Conservation (phyloP, 2,113 vertebrate species). For the Struthidea cinerea region DNA sequence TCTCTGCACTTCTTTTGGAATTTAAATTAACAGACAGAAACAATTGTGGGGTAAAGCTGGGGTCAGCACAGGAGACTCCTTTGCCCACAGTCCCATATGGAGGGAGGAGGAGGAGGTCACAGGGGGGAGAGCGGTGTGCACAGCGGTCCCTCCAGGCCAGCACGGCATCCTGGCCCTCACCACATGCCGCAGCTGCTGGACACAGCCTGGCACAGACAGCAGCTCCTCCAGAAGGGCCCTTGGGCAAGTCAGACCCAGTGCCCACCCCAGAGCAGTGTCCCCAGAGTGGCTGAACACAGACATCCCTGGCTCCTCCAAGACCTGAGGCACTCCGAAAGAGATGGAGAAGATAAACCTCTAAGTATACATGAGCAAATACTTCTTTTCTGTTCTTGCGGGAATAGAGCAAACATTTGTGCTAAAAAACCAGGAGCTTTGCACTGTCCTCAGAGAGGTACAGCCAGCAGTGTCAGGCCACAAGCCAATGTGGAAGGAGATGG, state of each 20-base stretch:
- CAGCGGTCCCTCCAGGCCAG: not conserved
- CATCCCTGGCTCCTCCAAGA: not conserved
- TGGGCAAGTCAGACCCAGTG: not conserved
- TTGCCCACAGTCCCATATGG: not conserved
- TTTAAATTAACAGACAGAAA: conserved; percentile 18
- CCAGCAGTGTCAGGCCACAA: not conserved
- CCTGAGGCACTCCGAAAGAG: not conserved
- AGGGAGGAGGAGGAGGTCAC: not conserved
- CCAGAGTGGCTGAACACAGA: not conserved
- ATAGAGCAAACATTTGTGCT: not conserved
- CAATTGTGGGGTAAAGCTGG: not conserved
- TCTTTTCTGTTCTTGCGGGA: not conserved
- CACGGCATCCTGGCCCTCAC: not conserved
- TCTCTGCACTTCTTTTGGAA: not conserved
- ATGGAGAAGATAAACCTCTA: not conserved
- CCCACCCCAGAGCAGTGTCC: not conserved
- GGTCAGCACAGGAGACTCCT: not conserved
- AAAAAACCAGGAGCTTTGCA: not conserved
- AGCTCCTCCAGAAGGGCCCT: not conserved
- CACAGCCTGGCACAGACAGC: not conserved
- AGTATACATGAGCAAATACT: not conserved
- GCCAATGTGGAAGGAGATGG: not conserved
- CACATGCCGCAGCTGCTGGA: not conserved
- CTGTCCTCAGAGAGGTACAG: not conserved
- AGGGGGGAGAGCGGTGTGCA: rapidly evolving